Evolutionary conservation across 64 coral and sea anemone genomes (phyloP).

Genomic region (Acropora tenuis): DNA sequence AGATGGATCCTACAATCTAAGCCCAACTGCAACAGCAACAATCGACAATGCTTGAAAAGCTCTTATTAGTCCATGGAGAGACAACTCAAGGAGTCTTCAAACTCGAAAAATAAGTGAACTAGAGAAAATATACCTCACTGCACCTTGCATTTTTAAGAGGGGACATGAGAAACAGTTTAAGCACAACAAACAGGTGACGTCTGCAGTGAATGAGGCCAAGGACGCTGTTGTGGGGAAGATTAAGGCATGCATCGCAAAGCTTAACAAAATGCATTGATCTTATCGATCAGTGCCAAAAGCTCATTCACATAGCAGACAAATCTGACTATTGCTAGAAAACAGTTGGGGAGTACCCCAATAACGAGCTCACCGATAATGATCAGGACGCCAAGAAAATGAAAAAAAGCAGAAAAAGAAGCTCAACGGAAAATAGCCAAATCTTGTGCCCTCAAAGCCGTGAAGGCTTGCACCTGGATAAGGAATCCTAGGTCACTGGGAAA

Average conservation of each 20-base stretch:
- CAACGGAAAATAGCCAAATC: conserved; percentile 1
- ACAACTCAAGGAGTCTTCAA: background rate
- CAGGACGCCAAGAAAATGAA: conserved; percentile 15
- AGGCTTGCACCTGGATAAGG: background rate
- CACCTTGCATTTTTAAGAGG: conserved; percentile 10
- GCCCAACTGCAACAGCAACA: background rate
- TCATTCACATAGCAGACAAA: conserved; percentile 1
- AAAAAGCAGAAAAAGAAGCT: conserved; percentile 7
- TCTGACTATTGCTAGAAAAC: background rate
- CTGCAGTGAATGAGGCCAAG: background rate
- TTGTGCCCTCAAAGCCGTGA: background rate
- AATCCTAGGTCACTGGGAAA: background rate
- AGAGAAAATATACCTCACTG: background rate
- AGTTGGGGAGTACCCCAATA: conserved; percentile 11
- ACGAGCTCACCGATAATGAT: background rate
- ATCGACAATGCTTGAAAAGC: background rate
- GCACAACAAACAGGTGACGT: background rate
- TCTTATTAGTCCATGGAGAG: background rate
- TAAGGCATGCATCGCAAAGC: background rate
- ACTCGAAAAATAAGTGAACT: background rate
- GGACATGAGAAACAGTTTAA: conserved; percentile 3
- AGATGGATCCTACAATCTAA: background rate
- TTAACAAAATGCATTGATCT: background rate
- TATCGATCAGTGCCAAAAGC: background rate
- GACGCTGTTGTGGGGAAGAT: background rate